phyloP scores from a whole-genome alignment of 2,797 vertebrate species.

The Hydrolagus colliei region DNA sequence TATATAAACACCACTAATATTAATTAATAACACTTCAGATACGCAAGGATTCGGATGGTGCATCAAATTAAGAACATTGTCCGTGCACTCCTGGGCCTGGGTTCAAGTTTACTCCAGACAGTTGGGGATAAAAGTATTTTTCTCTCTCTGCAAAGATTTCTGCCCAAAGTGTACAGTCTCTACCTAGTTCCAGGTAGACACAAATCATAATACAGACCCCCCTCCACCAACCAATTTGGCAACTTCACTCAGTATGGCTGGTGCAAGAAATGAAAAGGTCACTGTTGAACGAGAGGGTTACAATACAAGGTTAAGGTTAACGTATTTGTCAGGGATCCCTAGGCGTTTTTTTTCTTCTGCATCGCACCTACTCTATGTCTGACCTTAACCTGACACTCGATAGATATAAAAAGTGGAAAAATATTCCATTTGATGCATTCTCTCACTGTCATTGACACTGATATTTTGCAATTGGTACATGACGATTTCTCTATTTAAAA shows the following conservation, averaged over 20 bases:
- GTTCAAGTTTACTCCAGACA: background rate
- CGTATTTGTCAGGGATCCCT: background rate
- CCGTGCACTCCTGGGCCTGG: background rate
- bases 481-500: background rate
- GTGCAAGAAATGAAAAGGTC: slow-evolving; percentile 10
- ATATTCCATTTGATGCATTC: background rate
- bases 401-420: background rate
- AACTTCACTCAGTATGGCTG: background rate
- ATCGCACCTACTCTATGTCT: background rate
- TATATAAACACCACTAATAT: background rate
- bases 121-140: too few relatives aligned
- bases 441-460: background rate
- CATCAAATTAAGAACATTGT: background rate
- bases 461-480: background rate
- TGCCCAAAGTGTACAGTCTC: background rate
- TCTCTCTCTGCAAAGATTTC: too few relatives aligned
- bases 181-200: background rate
- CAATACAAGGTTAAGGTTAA: background rate
- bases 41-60: background rate
- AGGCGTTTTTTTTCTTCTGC: background rate
- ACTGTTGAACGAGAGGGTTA: background rate
- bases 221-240: background rate
- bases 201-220: background rate
- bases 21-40: background rate
- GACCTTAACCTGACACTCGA: background rate